Evolutionary conservation across 2,888 invertebrate genomes (phyloP), one percentile per base, ranked within the genome.

Genomic region (Callosobruchus maculatus): DNA sequence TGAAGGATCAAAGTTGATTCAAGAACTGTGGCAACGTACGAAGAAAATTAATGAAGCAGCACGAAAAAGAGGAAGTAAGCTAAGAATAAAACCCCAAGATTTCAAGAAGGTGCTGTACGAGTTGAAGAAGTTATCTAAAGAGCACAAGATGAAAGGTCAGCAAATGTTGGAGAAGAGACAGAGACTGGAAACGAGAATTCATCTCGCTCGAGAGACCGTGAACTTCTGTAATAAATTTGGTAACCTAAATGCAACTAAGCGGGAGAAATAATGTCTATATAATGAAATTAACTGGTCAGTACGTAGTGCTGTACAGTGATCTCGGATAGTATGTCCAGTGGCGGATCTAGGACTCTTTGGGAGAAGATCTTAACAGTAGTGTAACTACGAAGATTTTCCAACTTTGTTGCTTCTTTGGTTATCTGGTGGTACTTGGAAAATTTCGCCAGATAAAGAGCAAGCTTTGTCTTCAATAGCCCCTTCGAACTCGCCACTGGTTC

Each of bases 41-140:
- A 75, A 76, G n/a, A 78, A 73, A 66, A 67, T 78, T 2, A 73
- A 74, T 74, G 75, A 76, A 22, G 77, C 74, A 21, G 73, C 74
- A 0, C 72, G 76, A 66, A 74, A 77, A 71, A 70, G 72, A 69
- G 30, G 31, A 3, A 22, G 30, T 67, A 68, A 68, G 21, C 22
- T 69, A 2, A 68, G 30, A 21, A 70, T 78, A 20, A 73, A 68
- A 18, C 72, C 75, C 0, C 71, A 22, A 30, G 76, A 77, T 18
- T 74, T 78, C n/a, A 75, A 72, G 67, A 76, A 74, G 22, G 73
- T 78, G 2, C 76, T 76, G 68, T 74, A 75, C 4, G 74, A 76
- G 18, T 74, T 75, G 2, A 74, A 76, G 31, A 78, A 76, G 71
- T 49, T 74, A 67, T 77, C 78, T 4, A 76, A 75, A 21, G 71